Conservation (phyloP, 2,888 invertebrate species). For the Tetragonisca angustula region DNA sequence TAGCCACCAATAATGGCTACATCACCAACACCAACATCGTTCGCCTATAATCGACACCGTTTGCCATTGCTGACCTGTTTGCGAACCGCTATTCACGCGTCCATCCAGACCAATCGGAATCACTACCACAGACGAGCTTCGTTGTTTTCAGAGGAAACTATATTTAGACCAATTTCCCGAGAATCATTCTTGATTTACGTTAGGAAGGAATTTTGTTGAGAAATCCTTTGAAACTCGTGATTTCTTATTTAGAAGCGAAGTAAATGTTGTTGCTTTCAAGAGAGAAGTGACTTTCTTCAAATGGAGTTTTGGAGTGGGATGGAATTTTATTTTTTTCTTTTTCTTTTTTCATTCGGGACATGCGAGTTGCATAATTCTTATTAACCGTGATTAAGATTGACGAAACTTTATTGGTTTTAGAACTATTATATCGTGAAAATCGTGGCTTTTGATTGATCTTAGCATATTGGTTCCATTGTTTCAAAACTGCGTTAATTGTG, state of each 20-base stretch:
- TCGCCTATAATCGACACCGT: constrained; percentile 44
- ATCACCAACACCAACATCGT: constrained; percentile 5
- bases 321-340: too few relatives aligned
- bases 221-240: neutral
- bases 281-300: too few relatives aligned
- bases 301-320: too few relatives aligned
- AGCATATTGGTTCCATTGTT: too few relatives aligned
- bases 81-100: neutral
- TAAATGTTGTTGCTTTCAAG: too few relatives aligned
- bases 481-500: too few relatives aligned
- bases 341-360: too few relatives aligned
- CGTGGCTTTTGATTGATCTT: too few relatives aligned
- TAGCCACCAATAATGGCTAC: constrained; percentile 1
- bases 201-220: neutral
- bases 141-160: neutral
- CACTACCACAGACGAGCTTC: neutral
- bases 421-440: too few relatives aligned
- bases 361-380: too few relatives aligned
- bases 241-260: neutral
- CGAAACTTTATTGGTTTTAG: too few relatives aligned
- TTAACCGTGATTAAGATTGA: too few relatives aligned
- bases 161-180: neutral
- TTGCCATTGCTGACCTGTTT: constrained; percentile 36
- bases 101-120: neutral
- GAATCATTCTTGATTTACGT: neutral